Evolutionary conservation across 2,113 vertebrate genomes (phyloP).

Genomic region (Bos indicus): DNA sequence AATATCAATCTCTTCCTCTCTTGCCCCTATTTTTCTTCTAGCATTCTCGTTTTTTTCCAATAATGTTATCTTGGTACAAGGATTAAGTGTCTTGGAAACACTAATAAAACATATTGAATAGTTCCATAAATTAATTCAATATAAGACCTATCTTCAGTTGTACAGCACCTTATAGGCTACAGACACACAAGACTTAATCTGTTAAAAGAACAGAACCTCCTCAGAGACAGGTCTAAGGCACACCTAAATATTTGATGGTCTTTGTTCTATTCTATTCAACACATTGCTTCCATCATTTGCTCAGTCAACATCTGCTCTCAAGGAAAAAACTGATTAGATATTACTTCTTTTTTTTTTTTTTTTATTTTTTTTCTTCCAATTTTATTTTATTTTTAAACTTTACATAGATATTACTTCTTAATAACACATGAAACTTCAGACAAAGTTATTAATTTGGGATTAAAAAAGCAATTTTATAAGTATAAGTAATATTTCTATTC

Average conservation of each 20-base stretch:
- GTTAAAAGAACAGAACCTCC: background rate
- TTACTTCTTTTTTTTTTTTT: too few species aligned
- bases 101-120: constrained; percentile 29
- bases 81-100: constrained; percentile 8
- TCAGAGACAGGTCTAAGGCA: background rate
- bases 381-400: too few species aligned
- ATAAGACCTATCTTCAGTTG: background rate
- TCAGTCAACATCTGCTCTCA: background rate
- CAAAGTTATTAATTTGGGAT: constrained; percentile 74
- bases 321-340: constrained; percentile 48
- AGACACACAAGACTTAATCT: background rate
- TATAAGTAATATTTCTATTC: constrained; percentile 67
- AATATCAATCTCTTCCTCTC: background rate
- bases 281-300: background rate
- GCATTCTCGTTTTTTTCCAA: constrained; percentile 7
- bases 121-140: constrained; percentile 33
- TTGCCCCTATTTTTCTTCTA: background rate
- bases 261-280: background rate
- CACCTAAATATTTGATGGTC: background rate
- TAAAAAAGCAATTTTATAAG: constrained; percentile 69
- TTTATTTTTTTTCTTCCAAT: too few species aligned
- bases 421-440: constrained; percentile 62
- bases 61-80: constrained; percentile 17
- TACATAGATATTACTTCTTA: constrained; percentile 68
- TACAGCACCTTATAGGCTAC: background rate